Percentiles rank a stretch among this genome's conserved stretches.
phyloP scores from a whole-genome alignment of 2,888 invertebrate genomes.

The Orchestes rusci region DNA sequence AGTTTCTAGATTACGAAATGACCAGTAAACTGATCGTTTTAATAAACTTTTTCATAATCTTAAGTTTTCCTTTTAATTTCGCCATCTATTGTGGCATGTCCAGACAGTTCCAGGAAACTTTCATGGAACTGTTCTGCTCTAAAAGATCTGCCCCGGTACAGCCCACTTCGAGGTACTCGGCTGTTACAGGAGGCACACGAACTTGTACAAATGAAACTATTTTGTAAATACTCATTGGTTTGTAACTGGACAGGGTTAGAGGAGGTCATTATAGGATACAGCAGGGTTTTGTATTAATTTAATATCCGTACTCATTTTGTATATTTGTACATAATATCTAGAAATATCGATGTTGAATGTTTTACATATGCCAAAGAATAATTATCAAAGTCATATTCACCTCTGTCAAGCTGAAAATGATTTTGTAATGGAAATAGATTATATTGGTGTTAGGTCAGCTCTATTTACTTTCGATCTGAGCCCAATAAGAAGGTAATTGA shows the following conservation, averaged over 20 bases:
- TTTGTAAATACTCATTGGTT: too few relatives aligned
- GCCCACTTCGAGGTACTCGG: conserved; percentile 68
- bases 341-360: too few relatives aligned
- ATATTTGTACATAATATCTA: too few relatives aligned
- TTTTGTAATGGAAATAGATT: too few relatives aligned
- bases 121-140: conserved; percentile 73
- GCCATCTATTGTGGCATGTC: conserved; percentile 97
- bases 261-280: neutral
- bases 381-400: too few relatives aligned
- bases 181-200: conserved; percentile 68
- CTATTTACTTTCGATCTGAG: too few relatives aligned
- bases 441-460: too few relatives aligned
- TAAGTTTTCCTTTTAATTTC: conserved; percentile 89
- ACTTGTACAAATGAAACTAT: conserved; percentile 82
- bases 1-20: conserved; percentile 67
- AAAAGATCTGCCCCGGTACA: conserved; percentile 54
- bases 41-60: conserved; percentile 85
- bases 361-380: too few relatives aligned
- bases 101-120: conserved; percentile 87
- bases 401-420: too few relatives aligned
- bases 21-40: conserved; percentile 72
- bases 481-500: too few relatives aligned
- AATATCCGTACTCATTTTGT: too few relatives aligned
- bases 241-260: neutral
- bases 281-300: too few relatives aligned